Base-by-base conservation (phyloP, 2,113 vertebrate genomes). In the Pelmatolapia mariae region DNA sequence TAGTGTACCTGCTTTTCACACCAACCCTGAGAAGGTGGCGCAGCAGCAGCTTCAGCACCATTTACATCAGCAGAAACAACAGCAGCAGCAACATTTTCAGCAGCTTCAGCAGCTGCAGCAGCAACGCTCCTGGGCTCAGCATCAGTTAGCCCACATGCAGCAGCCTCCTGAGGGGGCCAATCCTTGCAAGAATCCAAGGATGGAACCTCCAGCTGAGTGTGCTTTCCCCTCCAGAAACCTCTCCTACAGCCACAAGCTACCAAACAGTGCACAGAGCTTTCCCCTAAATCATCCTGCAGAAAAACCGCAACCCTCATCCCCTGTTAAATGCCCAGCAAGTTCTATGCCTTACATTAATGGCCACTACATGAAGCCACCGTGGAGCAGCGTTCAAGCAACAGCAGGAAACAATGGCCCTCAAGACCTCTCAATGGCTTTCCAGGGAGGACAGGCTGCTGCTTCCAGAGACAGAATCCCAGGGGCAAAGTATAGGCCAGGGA, bases 141-240 rank as follows among this genome's bases (percentile, higher is more conserved):
- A 98, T 93, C 98, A 98, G 92, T 96, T 99, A 68, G 97, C 97
- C 15, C 98, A 99, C 96, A 97, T 99, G 93, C 98, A 99, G 95
- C 98, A 98, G 95, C 97, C 97, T 5, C 97, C 97, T 8, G 97
- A 97, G 84, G 97, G 96, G 13, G 95, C 96, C 47, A 96, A 97
- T 19, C 94, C 97, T 82, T 97, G 98, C 93, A 98, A 99, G 94
- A 94, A 91, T 71, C 97, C 95, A 85, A 96, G 97, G 94, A 86
- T 93, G 90, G 93, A 95, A 52, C 86, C 82, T 40, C 83, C 88
- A 4, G 2, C 82, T 92, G 94, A 95, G 88, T 91, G 97, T 92
- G 89, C 97, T 92, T 97, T 98, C 96, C 96, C 97, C 79, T 92
- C 96, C 19, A 95, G 94, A 90, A 97, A 97, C 66, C 95, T 97